Base-by-base conservation (phyloP, 2,797 vertebrate genomes). In the Sebastes alutus region DNA sequence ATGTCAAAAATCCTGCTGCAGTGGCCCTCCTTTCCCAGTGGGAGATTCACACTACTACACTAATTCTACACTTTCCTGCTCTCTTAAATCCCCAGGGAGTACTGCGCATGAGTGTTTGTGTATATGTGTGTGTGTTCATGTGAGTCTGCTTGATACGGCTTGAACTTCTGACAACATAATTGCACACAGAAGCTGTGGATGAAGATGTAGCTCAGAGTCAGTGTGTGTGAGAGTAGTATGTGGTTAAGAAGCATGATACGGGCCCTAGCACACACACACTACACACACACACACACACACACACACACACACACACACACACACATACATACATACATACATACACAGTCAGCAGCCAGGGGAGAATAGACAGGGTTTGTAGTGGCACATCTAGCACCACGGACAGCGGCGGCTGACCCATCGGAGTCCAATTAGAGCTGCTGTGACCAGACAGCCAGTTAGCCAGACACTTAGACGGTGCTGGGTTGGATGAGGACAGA, bases 81-180 rank as follows among this genome's bases (percentile, higher is more conserved):
- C 79, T 83, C 60, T 77, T n/a, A 79, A 87, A 68, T 78, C 87
- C 83, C 81, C 0, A 32, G 72, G 42, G 88, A 86, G 76, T 8
- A 5, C 27, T 69, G 80, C 62, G 72, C 61, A 55, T 80, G 46
- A 66, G 27, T 65, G 83, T 72, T 68, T 80, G 58, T 56, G 72
- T 80, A 6, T 33, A 46, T 68, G 33, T 49, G 42, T 11, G 22
- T 74, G 23, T 6, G 56, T 65, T 83, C 75, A 77, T 91, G 87
- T 85, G 83, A 77, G 82, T 77, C 81, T 81, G 80, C 75, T 77
- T 70, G 75, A 79, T 90, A 72, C 70, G 71, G 78, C 83, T 89
- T 82, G 81, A 89, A 91, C 88, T 80, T 76, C 75, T 93, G 93
- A 94, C 92, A 94, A 90, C 80, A 90, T 93, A 94, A 94, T 95